Evolutionary conservation across 2,113 vertebrate genomes (phyloP).

Genomic region (Setophaga petechia): DNA sequence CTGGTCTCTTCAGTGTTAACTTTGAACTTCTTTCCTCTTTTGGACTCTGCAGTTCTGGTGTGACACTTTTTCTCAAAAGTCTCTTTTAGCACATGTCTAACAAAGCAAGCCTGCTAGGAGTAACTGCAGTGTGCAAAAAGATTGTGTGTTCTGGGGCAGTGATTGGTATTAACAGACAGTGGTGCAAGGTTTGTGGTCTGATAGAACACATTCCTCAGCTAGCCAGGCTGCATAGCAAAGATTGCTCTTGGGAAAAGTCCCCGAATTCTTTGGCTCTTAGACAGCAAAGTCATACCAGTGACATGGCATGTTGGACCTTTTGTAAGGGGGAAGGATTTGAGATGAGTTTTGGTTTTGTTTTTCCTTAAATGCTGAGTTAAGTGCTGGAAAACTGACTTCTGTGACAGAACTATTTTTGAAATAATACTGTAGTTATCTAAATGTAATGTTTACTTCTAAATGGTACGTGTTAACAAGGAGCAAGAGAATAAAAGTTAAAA

Average conservation of each 20-base stretch:
- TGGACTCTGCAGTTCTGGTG: background rate
- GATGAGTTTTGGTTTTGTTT: background rate
- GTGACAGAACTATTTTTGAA: background rate
- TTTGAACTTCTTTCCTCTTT: background rate
- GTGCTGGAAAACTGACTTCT: background rate
- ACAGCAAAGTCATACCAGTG: conserved; percentile 59
- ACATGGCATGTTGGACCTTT: conserved; percentile 19
- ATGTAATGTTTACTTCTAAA: background rate
- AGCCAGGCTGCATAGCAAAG: conserved; percentile 45
- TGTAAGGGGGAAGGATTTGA: background rate
- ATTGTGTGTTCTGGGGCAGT: background rate
- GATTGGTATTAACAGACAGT: conserved; percentile 26
- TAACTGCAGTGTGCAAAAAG: background rate
- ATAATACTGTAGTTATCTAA: background rate
- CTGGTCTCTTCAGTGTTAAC: background rate
- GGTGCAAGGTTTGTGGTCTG: conserved; percentile 40
- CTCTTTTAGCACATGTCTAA: background rate
- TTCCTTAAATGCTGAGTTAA: background rate
- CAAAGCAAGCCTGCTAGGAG: background rate
- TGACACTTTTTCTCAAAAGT: background rate
- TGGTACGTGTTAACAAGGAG: background rate
- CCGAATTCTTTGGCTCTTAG: conserved; percentile 58
- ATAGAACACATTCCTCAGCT: conserved; percentile 53
- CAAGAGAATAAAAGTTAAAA: background rate
- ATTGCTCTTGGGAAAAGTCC: conserved; percentile 54